Conservation (phyloP, 1,140 invertebrate genomes). For the Colletes latitarsis region DNA sequence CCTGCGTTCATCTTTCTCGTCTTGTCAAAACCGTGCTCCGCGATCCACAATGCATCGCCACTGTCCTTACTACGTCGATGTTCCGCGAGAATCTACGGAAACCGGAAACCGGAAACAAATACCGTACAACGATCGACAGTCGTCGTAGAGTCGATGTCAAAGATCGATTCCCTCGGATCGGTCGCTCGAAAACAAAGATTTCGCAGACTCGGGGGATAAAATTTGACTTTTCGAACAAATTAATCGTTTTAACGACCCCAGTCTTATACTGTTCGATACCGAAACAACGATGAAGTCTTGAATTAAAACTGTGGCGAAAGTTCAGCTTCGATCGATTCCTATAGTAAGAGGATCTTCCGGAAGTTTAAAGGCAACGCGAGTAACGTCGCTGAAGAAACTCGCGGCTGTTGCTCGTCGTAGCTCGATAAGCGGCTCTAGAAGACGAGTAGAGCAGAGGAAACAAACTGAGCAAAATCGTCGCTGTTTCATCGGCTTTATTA, state of each 20-base stretch:
- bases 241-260: no score
- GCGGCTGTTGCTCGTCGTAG: neutral
- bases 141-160: neutral
- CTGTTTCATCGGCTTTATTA: slow-evolving; percentile 72
- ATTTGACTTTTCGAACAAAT: no score
- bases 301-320: no score
- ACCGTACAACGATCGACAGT: neutral
- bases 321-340: no score
- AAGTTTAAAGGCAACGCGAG: neutral
- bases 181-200: neutral
- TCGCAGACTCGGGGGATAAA: neutral
- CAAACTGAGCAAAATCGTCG: slow-evolving; percentile 66
- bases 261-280: no score
- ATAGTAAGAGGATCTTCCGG: no score
- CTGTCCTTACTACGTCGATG: neutral
- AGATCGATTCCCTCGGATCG: slow-evolving; percentile 3
- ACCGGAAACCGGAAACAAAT: neutral
- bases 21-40: neutral
- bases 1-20: slow-evolving; percentile 2
- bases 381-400: neutral
- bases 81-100: neutral
- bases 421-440: neutral
- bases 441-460: slow-evolving; percentile 1
- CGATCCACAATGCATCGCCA: neutral
- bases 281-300: neutral